Evolutionary conservation across 53 echinoderm and acorn worm species (phyloP).

Genomic region (Temnopleurus reevesii): DNA sequence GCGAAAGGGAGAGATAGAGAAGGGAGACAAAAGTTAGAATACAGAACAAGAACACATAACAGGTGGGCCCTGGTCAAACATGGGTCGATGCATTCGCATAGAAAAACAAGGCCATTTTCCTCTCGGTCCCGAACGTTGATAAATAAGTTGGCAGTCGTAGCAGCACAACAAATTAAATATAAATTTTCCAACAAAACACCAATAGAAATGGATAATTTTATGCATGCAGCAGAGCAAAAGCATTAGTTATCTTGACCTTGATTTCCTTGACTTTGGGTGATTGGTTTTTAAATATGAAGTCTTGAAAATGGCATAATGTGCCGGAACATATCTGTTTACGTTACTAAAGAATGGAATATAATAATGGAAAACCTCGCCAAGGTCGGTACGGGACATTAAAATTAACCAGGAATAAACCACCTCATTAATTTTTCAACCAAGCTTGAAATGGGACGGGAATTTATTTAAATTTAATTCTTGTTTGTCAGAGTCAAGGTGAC

Average conservation of each 20-base stretch:
- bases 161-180: background rate
- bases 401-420: slow-evolving; percentile 2
- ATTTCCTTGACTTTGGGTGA: background rate
- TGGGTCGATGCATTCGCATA: background rate
- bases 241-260: background rate
- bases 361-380: background rate
- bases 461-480: background rate
- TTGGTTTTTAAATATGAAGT: slow-evolving; percentile 11
- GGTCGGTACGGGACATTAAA: background rate
- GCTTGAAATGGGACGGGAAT: slow-evolving; percentile 24
- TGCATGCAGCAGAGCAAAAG: background rate
- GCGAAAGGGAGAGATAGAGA: background rate
- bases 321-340: slow-evolving; percentile 37
- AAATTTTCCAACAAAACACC: background rate
- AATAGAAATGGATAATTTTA: background rate
- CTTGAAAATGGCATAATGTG: slow-evolving; percentile 8
- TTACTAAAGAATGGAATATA: background rate
- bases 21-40: slow-evolving; percentile 13
- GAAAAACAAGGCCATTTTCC: slow-evolving; percentile 9
- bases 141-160: background rate
- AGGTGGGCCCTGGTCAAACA: slow-evolving; percentile 40
- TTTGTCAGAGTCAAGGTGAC: background rate
- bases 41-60: background rate
- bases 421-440: slow-evolving; percentile 8
- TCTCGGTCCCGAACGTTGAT: background rate